Base-by-base conservation (phyloP, 2,797 vertebrate species). In the Otolemur crassicaudatus region DNA sequence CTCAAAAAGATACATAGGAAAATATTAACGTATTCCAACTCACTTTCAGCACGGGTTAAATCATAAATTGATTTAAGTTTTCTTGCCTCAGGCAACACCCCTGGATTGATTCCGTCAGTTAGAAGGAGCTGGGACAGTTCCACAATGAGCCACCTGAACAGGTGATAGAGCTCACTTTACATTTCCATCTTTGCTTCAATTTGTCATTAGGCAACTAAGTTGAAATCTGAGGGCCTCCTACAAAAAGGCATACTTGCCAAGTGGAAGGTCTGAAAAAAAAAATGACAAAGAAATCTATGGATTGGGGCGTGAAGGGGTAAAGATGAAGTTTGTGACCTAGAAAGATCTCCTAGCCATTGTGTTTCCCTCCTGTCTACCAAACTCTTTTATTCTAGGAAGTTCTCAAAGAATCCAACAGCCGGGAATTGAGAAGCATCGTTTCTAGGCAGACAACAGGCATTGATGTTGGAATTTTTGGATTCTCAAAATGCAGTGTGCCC, bases 221-320 rank as follows among this genome's bases (percentile, higher is more conserved):
- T 61, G 49, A 93, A 86, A 84, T 58, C 27, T 27, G 56, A 96
- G 6, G 4, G 29, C 12, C 61, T 82, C 34, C 60, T 90, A 56
- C 22, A 60, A 90, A 90, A 58, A 25, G 3, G 0, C 29, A 9
- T 43, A 43, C 37, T 58, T 29, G 34, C 20, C 58, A 56, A 70
- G 23, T n/a, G 49, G n/a, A 69, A 4, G 0, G 7, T 46, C 46
- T 46, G n/a, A 9, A 40, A 85, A 73, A 85, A 73, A 87, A 87
- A 85, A 20, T 25, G 29, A 37, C 5, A 25, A 69, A 23, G 34
- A 86, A 92, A 72, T 77, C 40, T 37, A 8, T 86, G 1, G 25
- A 17, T 3, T 27, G 7, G 2, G 43, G 46, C 17, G 16, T 19
- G 23, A 67, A 73, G 23, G 0, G 4, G 13, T 23, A 22, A 46